A percentile compares a stretch with the other conserved stretches of the same genome.
Evolutionary conservation across 2,113 vertebrate genomes (phyloP).

Genomic region (Ptilorrhoa leucosticta): DNA sequence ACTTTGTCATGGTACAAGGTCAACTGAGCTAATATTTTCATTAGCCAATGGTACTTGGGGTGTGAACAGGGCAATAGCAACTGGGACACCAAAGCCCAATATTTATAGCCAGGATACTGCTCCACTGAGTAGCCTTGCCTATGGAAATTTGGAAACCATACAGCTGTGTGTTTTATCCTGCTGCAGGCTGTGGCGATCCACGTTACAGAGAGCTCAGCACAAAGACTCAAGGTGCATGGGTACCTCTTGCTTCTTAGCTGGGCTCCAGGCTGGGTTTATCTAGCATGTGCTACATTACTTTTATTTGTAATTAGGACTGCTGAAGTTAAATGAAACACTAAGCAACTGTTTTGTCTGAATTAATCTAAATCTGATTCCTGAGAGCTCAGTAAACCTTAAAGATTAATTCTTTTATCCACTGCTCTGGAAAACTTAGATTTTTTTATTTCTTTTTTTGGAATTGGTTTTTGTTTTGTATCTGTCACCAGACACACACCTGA

Average conservation of each 20-base stretch:
- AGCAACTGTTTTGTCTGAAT: neutral
- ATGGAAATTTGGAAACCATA: neutral
- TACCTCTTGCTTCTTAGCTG: neutral
- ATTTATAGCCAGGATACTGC: neutral
- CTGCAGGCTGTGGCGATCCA: neutral
- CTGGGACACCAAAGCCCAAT: neutral
- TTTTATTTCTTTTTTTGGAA: neutral
- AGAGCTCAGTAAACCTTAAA: neutral
- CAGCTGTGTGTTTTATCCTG: neutral
- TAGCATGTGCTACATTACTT: neutral
- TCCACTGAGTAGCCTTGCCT: neutral
- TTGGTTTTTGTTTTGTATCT: neutral
- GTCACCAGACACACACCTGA: neutral
- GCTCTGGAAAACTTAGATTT: neutral
- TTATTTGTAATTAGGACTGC: neutral
- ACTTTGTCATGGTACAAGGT: neutral
- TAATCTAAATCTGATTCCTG: neutral
- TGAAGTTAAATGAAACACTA: neutral
- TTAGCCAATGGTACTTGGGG: neutral
- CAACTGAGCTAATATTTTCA: neutral
- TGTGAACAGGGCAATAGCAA: neutral
- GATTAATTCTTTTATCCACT: neutral
- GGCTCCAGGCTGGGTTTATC: neutral
- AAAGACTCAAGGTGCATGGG: neutral
- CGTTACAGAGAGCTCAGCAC: neutral